Conservation (phyloP, 2,113 vertebrate genomes). For the Coreoperca whiteheadi region DNA sequence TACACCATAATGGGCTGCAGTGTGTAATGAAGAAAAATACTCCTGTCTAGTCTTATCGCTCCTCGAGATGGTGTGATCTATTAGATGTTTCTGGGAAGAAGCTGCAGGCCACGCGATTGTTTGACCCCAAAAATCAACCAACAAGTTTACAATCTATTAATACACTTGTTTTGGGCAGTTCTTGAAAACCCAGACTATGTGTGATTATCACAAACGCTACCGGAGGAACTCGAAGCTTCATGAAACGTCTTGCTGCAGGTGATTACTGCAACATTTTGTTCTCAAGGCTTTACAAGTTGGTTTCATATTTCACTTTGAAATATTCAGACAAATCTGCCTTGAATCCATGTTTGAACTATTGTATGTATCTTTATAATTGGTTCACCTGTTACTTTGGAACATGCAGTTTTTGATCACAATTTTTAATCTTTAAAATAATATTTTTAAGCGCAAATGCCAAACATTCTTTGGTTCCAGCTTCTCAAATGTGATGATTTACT, state of each 20-base stretch:
- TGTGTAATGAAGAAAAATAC: slow-evolving; percentile 46
- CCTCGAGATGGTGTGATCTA: slow-evolving; percentile 27
- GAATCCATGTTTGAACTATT: background rate
- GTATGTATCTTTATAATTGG: background rate
- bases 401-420: background rate
- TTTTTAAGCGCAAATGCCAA: background rate
- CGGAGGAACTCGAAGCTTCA: background rate
- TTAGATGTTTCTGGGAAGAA: slow-evolving; percentile 34
- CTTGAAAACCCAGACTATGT: background rate
- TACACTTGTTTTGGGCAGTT: slow-evolving; percentile 2
- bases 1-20: slow-evolving; percentile 12
- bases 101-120: slow-evolving; percentile 13
- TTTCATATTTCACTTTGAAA: background rate
- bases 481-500: background rate
- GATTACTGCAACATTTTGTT: background rate
- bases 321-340: background rate
- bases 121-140: background rate
- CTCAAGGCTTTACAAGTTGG: background rate
- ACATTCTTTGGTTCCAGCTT: background rate
- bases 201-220: background rate
- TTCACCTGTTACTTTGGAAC: background rate
- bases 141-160: slow-evolving; percentile 17
- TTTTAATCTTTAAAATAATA: background rate
- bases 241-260: background rate
- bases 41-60: slow-evolving; percentile 14